These are phyloP conservation scores for Pararge aegeria DNA, from an alignment of 1,140 invertebrate species.

Conservation along the genomic window DNA sequence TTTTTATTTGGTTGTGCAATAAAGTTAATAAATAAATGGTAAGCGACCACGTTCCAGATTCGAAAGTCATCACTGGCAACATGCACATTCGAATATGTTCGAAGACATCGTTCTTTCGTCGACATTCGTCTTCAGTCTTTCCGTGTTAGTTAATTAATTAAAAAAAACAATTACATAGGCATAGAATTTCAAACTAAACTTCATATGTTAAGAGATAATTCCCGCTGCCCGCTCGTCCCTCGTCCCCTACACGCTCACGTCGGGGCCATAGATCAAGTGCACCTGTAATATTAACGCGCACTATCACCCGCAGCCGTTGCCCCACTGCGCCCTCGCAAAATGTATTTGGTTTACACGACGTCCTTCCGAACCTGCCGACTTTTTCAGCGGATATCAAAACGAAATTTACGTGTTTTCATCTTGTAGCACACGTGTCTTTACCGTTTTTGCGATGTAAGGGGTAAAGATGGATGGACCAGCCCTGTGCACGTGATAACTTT, in stretches of 20 bases:
- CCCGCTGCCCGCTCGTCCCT: constrained; percentile 22
- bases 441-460: background rate
- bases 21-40: no score
- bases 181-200: no score
- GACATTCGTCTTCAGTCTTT: no score
- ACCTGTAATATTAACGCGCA: constrained; percentile 65
- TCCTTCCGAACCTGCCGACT: constrained; percentile 8
- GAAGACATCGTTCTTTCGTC: no score
- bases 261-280: constrained; percentile 52
- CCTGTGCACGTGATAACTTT: background rate
- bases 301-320: constrained; percentile 51
- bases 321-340: constrained; percentile 27
- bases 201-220: background rate
- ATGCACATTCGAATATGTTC: no score
- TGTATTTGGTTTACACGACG: constrained; percentile 29
- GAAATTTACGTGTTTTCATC: constrained; percentile 14
- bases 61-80: no score
- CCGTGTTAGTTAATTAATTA: no score
- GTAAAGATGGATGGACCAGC: background rate
- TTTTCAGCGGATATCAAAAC: constrained; percentile 9
- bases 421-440: constrained; percentile 4
- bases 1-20: no score
- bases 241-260: constrained; percentile 34
- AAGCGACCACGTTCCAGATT: no score
- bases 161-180: no score